A percentile compares a stretch with the other conserved stretches of the same genome.
These are phyloP conservation scores for Luperina testacea DNA, from an alignment of 2,888 invertebrate species.

Conservation along the genomic window DNA sequence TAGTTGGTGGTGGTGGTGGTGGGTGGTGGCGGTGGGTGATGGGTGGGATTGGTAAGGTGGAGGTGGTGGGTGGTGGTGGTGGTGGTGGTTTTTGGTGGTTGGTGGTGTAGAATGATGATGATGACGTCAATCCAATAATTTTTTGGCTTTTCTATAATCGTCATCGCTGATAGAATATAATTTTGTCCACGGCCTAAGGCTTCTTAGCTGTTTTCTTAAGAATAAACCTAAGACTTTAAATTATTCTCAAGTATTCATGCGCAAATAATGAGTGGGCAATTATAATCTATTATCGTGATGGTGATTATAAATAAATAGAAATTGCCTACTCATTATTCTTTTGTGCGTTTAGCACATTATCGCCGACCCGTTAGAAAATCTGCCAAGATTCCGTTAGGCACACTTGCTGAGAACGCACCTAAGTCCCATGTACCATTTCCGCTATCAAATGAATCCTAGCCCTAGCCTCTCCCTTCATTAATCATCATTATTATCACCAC, in stretches of 20 bases:
- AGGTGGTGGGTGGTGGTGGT: too few relatives aligned
- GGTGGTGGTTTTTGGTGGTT: too few relatives aligned
- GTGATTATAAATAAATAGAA: neutral
- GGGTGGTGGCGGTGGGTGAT: too few relatives aligned
- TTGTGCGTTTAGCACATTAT: neutral
- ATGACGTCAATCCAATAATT: too few relatives aligned
- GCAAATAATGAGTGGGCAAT: neutral
- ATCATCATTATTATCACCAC: slow-evolving; percentile 52
- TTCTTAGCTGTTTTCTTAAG: neutral
- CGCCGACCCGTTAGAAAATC: neutral
- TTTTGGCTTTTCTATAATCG: neutral
- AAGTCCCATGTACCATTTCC: neutral
- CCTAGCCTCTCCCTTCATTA: slow-evolving; percentile 31
- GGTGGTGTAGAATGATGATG: too few relatives aligned
- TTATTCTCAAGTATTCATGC: neutral
- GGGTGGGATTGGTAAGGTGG: too few relatives aligned
- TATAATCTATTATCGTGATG: neutral
- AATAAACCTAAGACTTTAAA: neutral
- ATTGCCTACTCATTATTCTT: neutral
- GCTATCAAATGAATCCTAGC: slow-evolving; percentile 34
- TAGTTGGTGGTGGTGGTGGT: too few relatives aligned
- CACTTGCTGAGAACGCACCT: slow-evolving; percentile 7
- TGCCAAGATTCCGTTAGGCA: neutral
- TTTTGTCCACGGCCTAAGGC: too few relatives aligned
- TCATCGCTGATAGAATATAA: neutral